Evolutionary conservation across 2,888 invertebrate species (phyloP), one percentile per base, ranked within the genome.

Genomic region (Hirtodrosophila alboralis): DNA sequence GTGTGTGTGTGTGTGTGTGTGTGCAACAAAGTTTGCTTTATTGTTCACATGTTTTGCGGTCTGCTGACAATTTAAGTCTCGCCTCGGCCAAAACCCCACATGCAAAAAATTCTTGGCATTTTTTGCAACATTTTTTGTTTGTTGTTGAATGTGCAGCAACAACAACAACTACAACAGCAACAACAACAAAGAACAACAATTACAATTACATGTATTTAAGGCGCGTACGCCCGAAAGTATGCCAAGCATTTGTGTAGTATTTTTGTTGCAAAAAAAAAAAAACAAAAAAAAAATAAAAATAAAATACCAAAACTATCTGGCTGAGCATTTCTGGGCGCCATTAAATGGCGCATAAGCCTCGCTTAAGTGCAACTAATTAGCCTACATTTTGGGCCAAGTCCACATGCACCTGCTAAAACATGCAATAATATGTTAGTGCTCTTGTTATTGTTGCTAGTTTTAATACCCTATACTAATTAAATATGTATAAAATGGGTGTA

Each of bases 321-420:
- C 18, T 12, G 34, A 28, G 21, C 40, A 41, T 23, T 43, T 14
- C 4, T 31, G 38, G 26, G 41, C n/a, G 28, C 36, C 53, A 64
- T 61, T 63, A 81, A 78, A 56, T 58, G 60, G 30, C 57, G 43
- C 62, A 69, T 76, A 76, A 80, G 84, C 57, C 54, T 28, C 53
- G 74, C 44, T 75, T 75, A 75, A 84, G 79, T 68, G 69, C 85
- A 78, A 66, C 85, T 81, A 79, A 84, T 79, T 79, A 81, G 85
- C 79, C 78, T 68, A 79, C 59, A 84, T 84, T 81, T 72, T 66
- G 14, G 58, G 62, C 51, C 33, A 77, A 61, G 51, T 66, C 37
- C 44, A 36, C 58, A 45, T 79, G 59, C 81, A 81, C 75, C 81
- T 77, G 77, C 57, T 64, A 60, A 56, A 75, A 69, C 49, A 44